Evolutionary conservation across 2,888 invertebrate species (phyloP), one percentile per base, ranked within the genome.

Genomic region (Mellilla xanthometata): DNA sequence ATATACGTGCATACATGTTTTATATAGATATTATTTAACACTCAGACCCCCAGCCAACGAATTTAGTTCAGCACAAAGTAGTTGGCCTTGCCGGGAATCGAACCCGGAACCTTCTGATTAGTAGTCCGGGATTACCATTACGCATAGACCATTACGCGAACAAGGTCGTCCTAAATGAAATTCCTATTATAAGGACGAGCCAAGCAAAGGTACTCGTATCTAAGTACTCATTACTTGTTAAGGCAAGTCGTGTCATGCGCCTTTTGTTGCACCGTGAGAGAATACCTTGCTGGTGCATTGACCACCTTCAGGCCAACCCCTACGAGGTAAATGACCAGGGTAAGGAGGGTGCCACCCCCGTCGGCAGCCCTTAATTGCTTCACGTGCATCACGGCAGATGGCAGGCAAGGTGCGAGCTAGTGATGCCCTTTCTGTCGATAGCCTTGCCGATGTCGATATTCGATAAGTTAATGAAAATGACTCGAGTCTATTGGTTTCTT

Each of bases 331-430:
- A 86, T 77, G 87, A 84, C 85, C 86, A 82, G 59, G 59, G 60
- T 59, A 65, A 64, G 54, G 82, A 84, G 88, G 86, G 86, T 83
- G 86, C 74, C 86, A 83, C 88, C 87, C 88, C 85, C 87, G 66
- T 75, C 62, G 66, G 60, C 59, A 68, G 65, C 72, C n/a, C 76
- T 81, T 85, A 87, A 88, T 86, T 84, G 75, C 84, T 77, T 84
- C 82, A 84, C 85, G 84, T 83, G 85, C 75, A 74, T 70, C 65
- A 64, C 72, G 81, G 88, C 88, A 88, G 88, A 85, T 88, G 86
- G 81, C 53, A 74, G 78, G 83, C 88, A 89, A 89, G 88, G 88
- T 89, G 88, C 84, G 75, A 73, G 68, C 64, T 72, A 87, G 86
- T 72, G 87, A 68, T 79, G 87, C 66, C 63, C 76, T 68, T 66